These are phyloP conservation scores for Acrossocheilus wenchowensis DNA, from an alignment of 2,797 vertebrate species.

Conservation along the genomic window DNA sequence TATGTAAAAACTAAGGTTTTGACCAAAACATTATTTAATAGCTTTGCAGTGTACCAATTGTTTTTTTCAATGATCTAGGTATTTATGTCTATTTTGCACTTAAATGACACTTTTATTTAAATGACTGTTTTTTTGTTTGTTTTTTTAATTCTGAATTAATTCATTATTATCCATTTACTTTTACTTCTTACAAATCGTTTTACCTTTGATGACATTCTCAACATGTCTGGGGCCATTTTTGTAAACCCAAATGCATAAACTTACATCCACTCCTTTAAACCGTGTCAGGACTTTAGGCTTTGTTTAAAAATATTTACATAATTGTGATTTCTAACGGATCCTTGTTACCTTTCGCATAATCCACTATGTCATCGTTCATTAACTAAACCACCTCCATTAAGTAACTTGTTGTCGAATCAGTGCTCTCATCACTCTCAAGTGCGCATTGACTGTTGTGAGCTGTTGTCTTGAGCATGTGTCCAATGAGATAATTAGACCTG, in stretches of 20 bases:
- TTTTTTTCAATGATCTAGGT: not conserved
- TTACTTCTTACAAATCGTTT: not conserved
- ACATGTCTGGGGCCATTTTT: not conserved
- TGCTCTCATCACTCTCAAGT: slow-evolving; percentile 6
- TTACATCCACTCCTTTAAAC: not conserved
- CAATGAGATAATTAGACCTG: slow-evolving; percentile 27
- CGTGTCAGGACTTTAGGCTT: not conserved
- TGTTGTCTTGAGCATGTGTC: slow-evolving; percentile 36
- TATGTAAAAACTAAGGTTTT: not conserved
- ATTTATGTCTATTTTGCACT: too few relatives aligned
- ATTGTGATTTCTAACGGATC: not conserved
- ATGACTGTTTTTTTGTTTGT: not conserved
- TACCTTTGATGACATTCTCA: not conserved
- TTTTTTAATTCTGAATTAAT: not conserved
- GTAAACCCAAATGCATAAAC: not conserved
- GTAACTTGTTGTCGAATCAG: not conserved
- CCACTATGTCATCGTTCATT: not conserved
- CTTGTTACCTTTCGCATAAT: not conserved
- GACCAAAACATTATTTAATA: not conserved
- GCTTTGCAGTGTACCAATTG: not conserved
- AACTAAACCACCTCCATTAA: not conserved
- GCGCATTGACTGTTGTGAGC: not conserved
- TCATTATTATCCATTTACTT: not conserved
- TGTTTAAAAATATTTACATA: not conserved
- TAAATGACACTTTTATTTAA: not conserved